phyloP scores from a whole-genome alignment of 2,797 vertebrate species.

The Buphagus erythrorhynchus region DNA sequence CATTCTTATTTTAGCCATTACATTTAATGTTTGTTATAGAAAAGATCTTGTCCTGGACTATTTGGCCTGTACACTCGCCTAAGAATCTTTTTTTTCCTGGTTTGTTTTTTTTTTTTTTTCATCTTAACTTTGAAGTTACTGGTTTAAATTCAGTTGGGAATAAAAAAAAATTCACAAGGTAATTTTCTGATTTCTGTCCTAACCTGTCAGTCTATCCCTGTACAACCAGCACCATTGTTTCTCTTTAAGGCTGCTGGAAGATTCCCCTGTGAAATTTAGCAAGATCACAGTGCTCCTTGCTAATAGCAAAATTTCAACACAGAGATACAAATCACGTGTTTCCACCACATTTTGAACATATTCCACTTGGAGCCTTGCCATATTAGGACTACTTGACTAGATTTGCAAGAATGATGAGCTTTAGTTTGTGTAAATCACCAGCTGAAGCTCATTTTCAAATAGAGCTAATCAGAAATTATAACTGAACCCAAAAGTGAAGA shows the following conservation, averaged over 20 bases:
- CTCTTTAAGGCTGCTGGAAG: not conserved
- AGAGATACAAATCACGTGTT: not conserved
- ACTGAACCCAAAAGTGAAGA: not conserved
- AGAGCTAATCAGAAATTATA: not conserved
- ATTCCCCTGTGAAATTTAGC: not conserved
- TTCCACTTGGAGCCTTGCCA: not conserved
- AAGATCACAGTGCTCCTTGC: not conserved
- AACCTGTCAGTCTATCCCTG: not conserved
- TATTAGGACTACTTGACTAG: not conserved
- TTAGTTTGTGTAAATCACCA: not conserved
- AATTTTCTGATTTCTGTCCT: not conserved
- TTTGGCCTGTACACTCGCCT: not conserved
- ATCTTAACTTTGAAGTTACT: not conserved
- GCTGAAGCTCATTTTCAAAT: conserved; percentile 18
- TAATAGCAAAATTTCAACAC: not conserved
- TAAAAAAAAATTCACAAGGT: not conserved
- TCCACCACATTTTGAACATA: not conserved
- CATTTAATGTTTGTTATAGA: not conserved
- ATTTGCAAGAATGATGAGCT: conserved; percentile 10
- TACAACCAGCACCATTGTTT: not conserved
- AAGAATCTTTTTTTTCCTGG: not conserved
- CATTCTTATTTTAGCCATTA: not conserved
- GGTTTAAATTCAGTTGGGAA: not conserved
- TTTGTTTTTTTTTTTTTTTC: not conserved
- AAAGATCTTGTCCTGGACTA: not conserved